A percentile compares a stretch with the other conserved stretches of the same genome.
These are phyloP conservation scores for Lumbricus terrestris DNA, from an alignment of 2,888 invertebrate genomes.

Conservation along the genomic window DNA sequence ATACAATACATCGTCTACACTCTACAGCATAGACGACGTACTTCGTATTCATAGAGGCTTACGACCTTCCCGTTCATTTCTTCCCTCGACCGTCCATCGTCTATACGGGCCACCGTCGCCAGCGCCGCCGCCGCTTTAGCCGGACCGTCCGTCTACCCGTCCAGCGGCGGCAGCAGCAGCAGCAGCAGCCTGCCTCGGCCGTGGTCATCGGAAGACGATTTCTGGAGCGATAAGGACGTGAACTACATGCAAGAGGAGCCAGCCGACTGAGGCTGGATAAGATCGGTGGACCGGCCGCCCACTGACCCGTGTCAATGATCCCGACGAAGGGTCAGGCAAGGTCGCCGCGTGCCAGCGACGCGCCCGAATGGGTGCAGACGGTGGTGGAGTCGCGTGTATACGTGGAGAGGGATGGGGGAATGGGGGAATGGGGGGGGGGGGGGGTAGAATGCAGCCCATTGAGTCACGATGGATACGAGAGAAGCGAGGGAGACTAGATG, in stretches of 20 bases:
- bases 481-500: neutral
- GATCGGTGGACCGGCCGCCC: neutral
- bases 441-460: no score
- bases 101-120: neutral
- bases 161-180: no score
- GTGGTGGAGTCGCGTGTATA: slow-evolving; percentile 3
- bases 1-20: neutral
- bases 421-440: no score
- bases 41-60: neutral
- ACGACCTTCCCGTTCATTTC: neutral
- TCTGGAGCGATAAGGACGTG: neutral
- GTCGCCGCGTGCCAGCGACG: slow-evolving; percentile 3
- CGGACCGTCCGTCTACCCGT: neutral
- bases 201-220: neutral
- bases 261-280: neutral
- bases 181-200: no score
- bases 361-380: slow-evolving; percentile 3
- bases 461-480: no score
- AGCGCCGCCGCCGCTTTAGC: neutral
- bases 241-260: neutral
- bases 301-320: slow-evolving; percentile 3
- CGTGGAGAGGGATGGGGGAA: neutral
- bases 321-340: neutral
- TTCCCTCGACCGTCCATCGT: neutral
- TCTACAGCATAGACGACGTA: neutral